Evolutionary conservation across 2,797 vertebrate species (phyloP).

Genomic region (Melanotaenia pygmaea): DNA sequence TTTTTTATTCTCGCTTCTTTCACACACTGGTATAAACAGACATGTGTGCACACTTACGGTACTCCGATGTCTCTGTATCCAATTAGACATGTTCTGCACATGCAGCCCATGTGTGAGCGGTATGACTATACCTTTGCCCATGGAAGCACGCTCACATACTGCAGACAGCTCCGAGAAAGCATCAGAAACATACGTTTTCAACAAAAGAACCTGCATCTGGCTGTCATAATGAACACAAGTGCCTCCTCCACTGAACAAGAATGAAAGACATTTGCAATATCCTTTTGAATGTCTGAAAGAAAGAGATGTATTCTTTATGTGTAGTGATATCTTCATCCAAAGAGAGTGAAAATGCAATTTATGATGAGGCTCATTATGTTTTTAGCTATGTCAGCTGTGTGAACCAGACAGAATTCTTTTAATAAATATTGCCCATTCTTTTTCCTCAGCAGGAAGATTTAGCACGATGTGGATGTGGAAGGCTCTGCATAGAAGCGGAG

Average conservation of each 20-base stretch:
- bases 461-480: not conserved
- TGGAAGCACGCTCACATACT: constrained; percentile 38
- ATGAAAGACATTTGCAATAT: constrained; percentile 43
- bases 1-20: constrained; percentile 47
- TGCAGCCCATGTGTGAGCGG: constrained; percentile 71
- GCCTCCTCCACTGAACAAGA: constrained; percentile 25
- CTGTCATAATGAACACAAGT: constrained; percentile 52
- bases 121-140: constrained; percentile 29
- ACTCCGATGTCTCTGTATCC: constrained; percentile 46
- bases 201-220: constrained; percentile 60
- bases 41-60: constrained; percentile 41
- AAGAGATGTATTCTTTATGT: constrained; percentile 21
- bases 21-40: constrained; percentile 28
- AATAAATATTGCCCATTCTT: not conserved
- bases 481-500: not conserved
- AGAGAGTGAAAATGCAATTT: not conserved
- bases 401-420: not conserved
- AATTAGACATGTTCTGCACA: constrained; percentile 63
- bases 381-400: not conserved
- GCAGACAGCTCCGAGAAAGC: constrained; percentile 49
- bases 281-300: constrained; percentile 31
- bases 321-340: not conserved
- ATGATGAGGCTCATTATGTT: not conserved
- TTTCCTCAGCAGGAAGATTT: not conserved
- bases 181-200: constrained; percentile 46